Evolutionary conservation across 2,797 vertebrate genomes (phyloP).

Genomic region (Myiotriccus ornatus): DNA sequence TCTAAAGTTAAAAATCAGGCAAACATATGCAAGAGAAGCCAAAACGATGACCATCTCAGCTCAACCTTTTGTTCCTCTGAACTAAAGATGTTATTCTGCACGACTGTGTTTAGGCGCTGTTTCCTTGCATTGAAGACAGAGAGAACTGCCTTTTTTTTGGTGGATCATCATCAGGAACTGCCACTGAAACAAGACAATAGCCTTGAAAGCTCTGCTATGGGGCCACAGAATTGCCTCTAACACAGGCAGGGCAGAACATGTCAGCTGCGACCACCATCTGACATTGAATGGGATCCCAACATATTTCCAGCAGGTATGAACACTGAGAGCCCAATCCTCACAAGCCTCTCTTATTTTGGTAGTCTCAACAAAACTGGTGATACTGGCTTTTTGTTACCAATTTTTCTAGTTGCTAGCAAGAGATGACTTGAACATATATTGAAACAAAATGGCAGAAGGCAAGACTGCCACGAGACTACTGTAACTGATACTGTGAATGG

Average conservation of each 20-base stretch:
- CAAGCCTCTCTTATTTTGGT: neutral
- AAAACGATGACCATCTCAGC: neutral
- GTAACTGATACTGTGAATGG: neutral
- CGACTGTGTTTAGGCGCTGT: neutral
- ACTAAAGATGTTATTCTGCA: neutral
- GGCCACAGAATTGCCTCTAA: neutral
- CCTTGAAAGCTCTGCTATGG: neutral
- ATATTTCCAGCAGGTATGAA: neutral
- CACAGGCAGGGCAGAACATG: neutral
- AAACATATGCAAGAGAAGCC: neutral
- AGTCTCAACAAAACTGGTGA: neutral
- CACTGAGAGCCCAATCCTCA: neutral
- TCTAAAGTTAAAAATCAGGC: neutral
- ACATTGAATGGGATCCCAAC: neutral
- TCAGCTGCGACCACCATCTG: neutral
- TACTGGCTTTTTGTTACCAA: neutral
- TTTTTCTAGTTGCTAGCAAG: neutral
- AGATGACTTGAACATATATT: neutral
- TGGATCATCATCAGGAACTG: neutral
- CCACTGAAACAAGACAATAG: neutral
- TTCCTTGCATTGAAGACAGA: neutral
- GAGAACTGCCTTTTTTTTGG: neutral
- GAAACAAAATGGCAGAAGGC: constrained; percentile 28
- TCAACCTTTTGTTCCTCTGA: neutral
- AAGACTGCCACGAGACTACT: neutral